Conservation (phyloP, 2,797 vertebrate species). For the Acanthiza pusilla region DNA sequence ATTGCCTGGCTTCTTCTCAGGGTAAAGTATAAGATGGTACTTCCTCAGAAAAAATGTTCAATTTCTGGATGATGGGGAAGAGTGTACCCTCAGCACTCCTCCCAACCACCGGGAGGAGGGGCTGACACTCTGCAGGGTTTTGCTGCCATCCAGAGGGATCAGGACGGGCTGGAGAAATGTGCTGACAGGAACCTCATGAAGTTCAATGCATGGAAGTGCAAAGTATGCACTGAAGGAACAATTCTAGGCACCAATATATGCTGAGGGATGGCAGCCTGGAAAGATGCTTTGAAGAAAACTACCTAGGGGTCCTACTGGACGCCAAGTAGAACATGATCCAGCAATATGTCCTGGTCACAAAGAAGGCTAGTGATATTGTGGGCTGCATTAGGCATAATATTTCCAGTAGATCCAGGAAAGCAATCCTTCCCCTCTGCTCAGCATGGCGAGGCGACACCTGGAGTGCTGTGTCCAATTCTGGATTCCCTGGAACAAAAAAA, state of each 20-base stretch:
- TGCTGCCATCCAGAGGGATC: too few relatives aligned
- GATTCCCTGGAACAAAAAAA: neutral
- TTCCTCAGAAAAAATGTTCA: neutral
- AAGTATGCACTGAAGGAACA: neutral
- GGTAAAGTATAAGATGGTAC: neutral
- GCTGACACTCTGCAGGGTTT: neutral
- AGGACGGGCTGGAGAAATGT: neutral
- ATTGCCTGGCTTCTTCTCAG: neutral
- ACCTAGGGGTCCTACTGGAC: neutral
- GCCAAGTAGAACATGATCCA: neutral
- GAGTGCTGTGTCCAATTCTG: fast-evolving
- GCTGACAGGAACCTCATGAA: neutral
- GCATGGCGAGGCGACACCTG: neutral
- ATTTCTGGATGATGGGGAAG: neutral
- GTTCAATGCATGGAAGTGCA: neutral
- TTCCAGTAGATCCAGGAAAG: neutral
- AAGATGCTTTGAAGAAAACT: neutral
- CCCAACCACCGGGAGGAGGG: neutral
- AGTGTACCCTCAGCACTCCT: neutral
- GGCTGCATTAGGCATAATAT: neutral
- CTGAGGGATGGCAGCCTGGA: neutral
- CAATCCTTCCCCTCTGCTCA: neutral
- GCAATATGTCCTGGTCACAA: neutral
- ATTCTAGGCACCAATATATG: neutral
- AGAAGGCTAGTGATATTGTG: neutral